Conservation (phyloP, 2,888 invertebrate species). For the Escarpia spicata region DNA sequence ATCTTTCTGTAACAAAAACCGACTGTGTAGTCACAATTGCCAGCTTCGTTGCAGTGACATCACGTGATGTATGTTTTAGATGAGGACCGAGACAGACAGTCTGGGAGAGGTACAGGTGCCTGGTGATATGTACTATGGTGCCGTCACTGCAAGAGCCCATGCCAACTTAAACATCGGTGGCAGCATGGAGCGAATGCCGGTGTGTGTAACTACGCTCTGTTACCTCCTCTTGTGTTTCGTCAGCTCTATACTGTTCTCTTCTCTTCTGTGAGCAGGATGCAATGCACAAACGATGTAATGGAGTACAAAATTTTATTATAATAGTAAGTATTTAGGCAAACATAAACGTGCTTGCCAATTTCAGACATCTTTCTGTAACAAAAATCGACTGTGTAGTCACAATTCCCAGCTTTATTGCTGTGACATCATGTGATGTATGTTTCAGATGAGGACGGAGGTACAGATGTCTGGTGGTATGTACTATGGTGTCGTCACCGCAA, state of each 20-base stretch:
- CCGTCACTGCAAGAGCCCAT: conserved; percentile 93
- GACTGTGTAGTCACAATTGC: not conserved
- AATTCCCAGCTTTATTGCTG: not conserved
- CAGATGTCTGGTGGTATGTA: conserved; percentile 90
- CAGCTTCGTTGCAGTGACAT: not conserved
- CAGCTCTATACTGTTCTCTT: too few relatives aligned
- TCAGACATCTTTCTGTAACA: not conserved
- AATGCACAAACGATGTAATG: too few relatives aligned
- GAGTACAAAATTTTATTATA: too few relatives aligned
- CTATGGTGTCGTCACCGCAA: conserved; percentile 96
- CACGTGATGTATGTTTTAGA: conserved; percentile 28
- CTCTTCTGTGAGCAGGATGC: too few relatives aligned
- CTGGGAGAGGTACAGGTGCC: conserved; percentile 96
- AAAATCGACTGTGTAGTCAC: not conserved
- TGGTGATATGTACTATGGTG: conserved; percentile 91
- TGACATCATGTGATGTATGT: not conserved
- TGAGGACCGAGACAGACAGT: conserved; percentile 73
- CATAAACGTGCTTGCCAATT: too few relatives aligned
- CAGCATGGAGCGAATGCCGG: conserved; percentile 92
- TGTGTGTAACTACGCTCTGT: conserved; percentile 70
- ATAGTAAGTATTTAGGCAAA: not conserved
- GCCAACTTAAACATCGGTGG: conserved; percentile 98
- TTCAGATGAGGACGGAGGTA: conserved; percentile 38
- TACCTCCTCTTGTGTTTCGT: too few relatives aligned
- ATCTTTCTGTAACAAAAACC: not conserved